These are phyloP conservation scores for Hyperoplus lanceolatus DNA, from an alignment of 2,797 vertebrate species.

Conservation along the genomic window DNA sequence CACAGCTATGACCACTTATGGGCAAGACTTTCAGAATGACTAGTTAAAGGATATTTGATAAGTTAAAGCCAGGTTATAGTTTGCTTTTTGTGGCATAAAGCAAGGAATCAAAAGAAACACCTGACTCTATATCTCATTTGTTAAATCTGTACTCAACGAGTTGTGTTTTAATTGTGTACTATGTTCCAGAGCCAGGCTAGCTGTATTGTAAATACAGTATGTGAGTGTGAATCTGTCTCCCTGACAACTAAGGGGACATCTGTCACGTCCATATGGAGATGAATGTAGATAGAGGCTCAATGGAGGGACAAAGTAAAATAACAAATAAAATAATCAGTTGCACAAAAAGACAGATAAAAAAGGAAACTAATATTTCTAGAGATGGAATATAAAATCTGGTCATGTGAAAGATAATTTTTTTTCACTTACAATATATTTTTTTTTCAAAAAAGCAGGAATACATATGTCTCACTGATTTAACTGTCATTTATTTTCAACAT, in stretches of 20 bases:
- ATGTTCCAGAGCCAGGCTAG: too few relatives aligned
- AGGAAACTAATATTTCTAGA: slow-evolving; percentile 1
- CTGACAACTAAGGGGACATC: slow-evolving; percentile 73
- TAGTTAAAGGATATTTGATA: background rate
- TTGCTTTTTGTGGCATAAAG: background rate
- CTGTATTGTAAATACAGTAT: slow-evolving; percentile 11
- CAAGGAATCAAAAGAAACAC: background rate
- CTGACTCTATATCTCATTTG: too few relatives aligned
- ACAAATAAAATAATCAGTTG: slow-evolving; percentile 22
- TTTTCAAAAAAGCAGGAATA: background rate
- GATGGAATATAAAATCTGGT: background rate
- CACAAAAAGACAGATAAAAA: slow-evolving; percentile 25
- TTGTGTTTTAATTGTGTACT: too few relatives aligned
- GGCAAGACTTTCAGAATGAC: background rate
- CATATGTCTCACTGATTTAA: background rate
- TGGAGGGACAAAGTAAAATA: background rate
- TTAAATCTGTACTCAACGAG: too few relatives aligned
- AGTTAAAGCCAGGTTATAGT: too few relatives aligned
- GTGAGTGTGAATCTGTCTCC: slow-evolving; percentile 57
- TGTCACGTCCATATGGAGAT: slow-evolving; percentile 76
- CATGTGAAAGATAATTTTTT: background rate
- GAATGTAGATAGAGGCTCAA: slow-evolving; percentile 41
- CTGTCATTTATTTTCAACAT: background rate
- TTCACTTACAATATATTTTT: background rate
- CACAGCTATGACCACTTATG: background rate